Conservation (phyloP, 2,797 vertebrate species). For the Australoheros facetus region DNA sequence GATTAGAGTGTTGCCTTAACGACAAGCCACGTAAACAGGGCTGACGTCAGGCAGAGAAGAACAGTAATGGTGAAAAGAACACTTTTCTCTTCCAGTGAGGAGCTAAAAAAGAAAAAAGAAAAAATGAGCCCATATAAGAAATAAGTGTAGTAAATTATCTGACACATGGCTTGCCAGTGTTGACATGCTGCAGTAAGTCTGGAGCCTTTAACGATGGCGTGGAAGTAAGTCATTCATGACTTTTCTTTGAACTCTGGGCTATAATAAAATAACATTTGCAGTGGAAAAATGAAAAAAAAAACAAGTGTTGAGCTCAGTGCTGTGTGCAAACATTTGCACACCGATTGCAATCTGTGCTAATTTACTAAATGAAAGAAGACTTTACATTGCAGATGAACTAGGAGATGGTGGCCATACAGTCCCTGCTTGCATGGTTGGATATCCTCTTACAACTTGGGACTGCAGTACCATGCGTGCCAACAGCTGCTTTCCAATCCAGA, state of each 20-base stretch:
- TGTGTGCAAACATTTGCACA: constrained; percentile 19
- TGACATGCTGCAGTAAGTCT: constrained; percentile 63
- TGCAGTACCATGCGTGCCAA: constrained; percentile 30
- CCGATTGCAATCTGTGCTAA: constrained; percentile 6
- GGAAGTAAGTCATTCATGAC: constrained; percentile 64
- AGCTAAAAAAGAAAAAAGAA: background rate
- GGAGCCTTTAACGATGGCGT: constrained; percentile 55
- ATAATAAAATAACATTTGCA: constrained; percentile 47
- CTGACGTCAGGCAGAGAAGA: constrained; percentile 59
- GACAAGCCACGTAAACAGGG: constrained; percentile 69
- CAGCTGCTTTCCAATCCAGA: constrained; percentile 48
- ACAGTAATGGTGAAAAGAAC: constrained; percentile 36
- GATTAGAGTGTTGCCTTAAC: constrained; percentile 67
- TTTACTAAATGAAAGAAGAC: constrained; percentile 37
- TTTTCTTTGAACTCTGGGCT: constrained; percentile 54
- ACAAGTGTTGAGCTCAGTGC: background rate
- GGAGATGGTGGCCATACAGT: background rate
- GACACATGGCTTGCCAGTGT: constrained; percentile 52
- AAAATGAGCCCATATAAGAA: constrained; percentile 54
- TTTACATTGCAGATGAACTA: constrained; percentile 42
- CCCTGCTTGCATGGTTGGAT: constrained; percentile 5
- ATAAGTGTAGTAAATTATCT: constrained; percentile 52
- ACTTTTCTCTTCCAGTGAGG: constrained; percentile 55
- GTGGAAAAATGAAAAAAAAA: constrained; percentile 43
- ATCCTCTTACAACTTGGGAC: constrained; percentile 36